These are phyloP conservation scores for Dipodomys merriami DNA, from an alignment of 2,113 vertebrate genomes.

Conservation along the genomic window DNA sequence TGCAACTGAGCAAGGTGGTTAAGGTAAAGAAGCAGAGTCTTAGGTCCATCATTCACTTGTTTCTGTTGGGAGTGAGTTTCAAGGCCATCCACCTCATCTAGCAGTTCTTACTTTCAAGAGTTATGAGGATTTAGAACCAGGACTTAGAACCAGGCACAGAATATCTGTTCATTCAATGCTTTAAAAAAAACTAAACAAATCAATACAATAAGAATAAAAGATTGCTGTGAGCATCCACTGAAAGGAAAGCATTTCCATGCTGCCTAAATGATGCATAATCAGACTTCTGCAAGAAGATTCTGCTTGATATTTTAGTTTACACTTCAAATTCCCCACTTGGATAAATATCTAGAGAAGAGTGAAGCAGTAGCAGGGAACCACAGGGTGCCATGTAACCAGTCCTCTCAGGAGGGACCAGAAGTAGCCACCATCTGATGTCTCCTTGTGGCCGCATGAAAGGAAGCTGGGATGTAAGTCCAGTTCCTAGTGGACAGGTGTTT, in stretches of 20 bases:
- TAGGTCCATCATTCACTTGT: neutral
- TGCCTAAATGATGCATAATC: neutral
- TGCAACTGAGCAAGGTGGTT: neutral
- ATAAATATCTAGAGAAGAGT: neutral
- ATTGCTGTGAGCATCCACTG: neutral
- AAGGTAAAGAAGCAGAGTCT: neutral
- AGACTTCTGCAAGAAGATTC: slow-evolving; percentile 26
- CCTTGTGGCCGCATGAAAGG: slow-evolving; percentile 41
- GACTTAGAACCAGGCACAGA: neutral
- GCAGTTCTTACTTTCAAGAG: neutral
- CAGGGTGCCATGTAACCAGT: neutral
- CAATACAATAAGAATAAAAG: slow-evolving; percentile 5
- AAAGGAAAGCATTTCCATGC: neutral
- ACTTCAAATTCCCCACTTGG: slow-evolving; percentile 35
- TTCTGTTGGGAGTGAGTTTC: neutral
- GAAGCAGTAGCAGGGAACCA: neutral
- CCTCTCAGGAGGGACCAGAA: slow-evolving; percentile 54
- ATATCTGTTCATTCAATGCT: neutral
- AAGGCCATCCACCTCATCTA: neutral
- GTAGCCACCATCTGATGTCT: slow-evolving; percentile 65
- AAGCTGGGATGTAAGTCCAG: slow-evolving; percentile 56
- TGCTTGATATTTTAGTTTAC: slow-evolving; percentile 10
- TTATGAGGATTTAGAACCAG: neutral
- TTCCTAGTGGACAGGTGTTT: slow-evolving; percentile 79
- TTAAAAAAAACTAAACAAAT: neutral